A percentile compares a stretch with the other conserved stretches of the same genome.
Evolutionary conservation across 2,797 vertebrate species (phyloP).

Genomic region (Gymnodraco acuticeps): DNA sequence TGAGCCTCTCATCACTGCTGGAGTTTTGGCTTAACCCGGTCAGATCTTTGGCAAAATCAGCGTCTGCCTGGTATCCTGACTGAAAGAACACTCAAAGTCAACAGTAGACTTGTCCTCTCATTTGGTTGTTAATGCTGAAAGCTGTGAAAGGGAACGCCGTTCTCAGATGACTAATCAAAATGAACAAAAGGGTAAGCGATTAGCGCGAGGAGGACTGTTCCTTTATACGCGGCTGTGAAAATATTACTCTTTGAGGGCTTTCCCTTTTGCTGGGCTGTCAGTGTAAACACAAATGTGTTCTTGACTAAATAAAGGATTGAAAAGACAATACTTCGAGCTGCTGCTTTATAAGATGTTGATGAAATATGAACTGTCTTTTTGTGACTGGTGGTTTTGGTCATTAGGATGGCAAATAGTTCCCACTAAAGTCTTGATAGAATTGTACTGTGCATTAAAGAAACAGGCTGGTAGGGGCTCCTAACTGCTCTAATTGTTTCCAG

Average conservation of each 20-base stretch:
- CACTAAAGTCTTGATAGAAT: conserved; percentile 43
- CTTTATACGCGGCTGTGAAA: conserved; percentile 63
- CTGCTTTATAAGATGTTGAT: conserved; percentile 11
- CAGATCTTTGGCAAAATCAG: conserved; percentile 50
- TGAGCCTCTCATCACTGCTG: conserved; percentile 60
- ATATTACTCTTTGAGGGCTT: conserved; percentile 51
- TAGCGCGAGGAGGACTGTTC: conserved; percentile 17
- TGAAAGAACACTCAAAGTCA: conserved; percentile 60
- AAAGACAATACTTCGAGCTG: conserved; percentile 21
- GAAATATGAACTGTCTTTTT: conserved; percentile 23
- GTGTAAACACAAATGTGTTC: conserved; percentile 47
- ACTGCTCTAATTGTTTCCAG: conserved; percentile 80
- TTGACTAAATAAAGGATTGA: conserved; percentile 21
- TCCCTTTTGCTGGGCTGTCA: conserved; percentile 41
- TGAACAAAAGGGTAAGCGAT: conserved; percentile 53
- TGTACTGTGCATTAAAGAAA: conserved; percentile 53
- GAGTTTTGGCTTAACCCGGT: conserved; percentile 50
- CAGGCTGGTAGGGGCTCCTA: conserved; percentile 53
- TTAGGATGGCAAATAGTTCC: conserved; percentile 42
- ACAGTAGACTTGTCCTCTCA: conserved; percentile 38
- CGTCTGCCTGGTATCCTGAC: conserved; percentile 44
- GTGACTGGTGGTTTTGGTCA: conserved; percentile 23
- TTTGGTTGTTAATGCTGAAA: conserved; percentile 58
- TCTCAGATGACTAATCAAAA: conserved; percentile 62
- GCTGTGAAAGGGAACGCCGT: conserved; percentile 37